These are phyloP conservation scores for Tragelaphus strepsiceros DNA, from an alignment of 2,113 vertebrate species.

Conservation along the genomic window DNA sequence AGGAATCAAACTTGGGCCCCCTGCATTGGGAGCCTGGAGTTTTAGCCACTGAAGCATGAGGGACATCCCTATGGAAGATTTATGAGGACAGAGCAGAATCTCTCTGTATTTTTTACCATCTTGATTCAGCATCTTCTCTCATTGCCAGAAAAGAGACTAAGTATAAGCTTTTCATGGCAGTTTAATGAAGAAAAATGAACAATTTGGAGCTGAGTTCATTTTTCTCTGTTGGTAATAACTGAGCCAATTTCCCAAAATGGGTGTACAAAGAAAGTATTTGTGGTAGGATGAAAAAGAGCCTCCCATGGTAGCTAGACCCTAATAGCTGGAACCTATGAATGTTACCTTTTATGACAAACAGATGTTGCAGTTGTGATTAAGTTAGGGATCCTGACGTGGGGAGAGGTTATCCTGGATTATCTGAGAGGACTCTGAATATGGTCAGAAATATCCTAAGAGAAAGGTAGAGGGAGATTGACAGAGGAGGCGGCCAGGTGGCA, in stretches of 20 bases:
- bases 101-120: not conserved
- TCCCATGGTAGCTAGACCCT: not conserved
- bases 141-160: not conserved
- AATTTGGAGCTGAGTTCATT: not conserved
- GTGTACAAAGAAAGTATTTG: not conserved
- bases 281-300: not conserved
- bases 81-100: not conserved
- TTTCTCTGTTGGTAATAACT: not conserved
- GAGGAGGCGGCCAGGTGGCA: not conserved
- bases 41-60: not conserved
- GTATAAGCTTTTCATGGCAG: conserved; percentile 7
- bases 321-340: not conserved
- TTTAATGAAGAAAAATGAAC: conserved; percentile 42
- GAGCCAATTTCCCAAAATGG: not conserved
- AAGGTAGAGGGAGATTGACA: not conserved
- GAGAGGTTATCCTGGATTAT: not conserved
- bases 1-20: not conserved
- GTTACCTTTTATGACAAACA: not conserved
- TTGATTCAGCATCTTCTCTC: conserved; percentile 15
- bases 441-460: not conserved
- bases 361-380: not conserved
- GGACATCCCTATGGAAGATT: not conserved
- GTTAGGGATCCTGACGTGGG: not conserved
- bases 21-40: not conserved
- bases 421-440: not conserved